Base-by-base conservation (phyloP, 23 tunicate species). In the Clavelina lepadiformis region DNA sequence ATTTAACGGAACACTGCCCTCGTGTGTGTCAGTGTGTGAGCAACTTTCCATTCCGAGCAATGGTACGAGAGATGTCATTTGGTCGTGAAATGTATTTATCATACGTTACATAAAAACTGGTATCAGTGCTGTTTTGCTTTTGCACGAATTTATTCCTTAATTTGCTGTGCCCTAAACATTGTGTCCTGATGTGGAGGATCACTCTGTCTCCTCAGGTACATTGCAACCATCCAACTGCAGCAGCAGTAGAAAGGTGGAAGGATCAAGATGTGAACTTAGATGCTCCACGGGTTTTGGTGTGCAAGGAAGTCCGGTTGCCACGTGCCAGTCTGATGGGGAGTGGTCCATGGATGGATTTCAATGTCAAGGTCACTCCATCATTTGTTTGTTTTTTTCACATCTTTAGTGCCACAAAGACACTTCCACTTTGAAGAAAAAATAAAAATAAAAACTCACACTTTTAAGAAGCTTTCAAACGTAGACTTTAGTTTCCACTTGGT, bases 21-120 rank as follows among this genome's bases (percentile, higher is more conserved):
- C 37, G 53, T 84, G 93, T 63, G 51, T 68, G 20, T 45, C 67
- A 21, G 73, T 56, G 22, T 84, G 93, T 60, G 28, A 60, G 0
- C 53, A 50, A 33, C 25, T 82, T 19, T 2, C 56, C 34, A 37
- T 24, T 22, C 78, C 78, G 25, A 5, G 0, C 18, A 71, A 71
- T 46, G 87, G 87, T 80, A 71, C 49, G 51, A 13, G 59, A n/a
- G n/a, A n/a, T n/a, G n/a, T n/a, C n/a, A n/a, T n/a, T n/a, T n/a
- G n/a, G n/a, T n/a, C n/a, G n/a, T n/a, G n/a, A n/a, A n/a, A n/a
- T n/a, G n/a, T n/a, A n/a, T n/a, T n/a, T n/a, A n/a, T n/a, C n/a
- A n/a, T n/a, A n/a, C n/a, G n/a, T n/a, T n/a, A n/a, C n/a, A n/a
- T n/a, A n/a, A n/a, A n/a, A n/a, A n/a, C n/a, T n/a, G n/a, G n/a